phyloP scores from a whole-genome alignment of 2,888 invertebrate species.

The Therioaphis trifolii region DNA sequence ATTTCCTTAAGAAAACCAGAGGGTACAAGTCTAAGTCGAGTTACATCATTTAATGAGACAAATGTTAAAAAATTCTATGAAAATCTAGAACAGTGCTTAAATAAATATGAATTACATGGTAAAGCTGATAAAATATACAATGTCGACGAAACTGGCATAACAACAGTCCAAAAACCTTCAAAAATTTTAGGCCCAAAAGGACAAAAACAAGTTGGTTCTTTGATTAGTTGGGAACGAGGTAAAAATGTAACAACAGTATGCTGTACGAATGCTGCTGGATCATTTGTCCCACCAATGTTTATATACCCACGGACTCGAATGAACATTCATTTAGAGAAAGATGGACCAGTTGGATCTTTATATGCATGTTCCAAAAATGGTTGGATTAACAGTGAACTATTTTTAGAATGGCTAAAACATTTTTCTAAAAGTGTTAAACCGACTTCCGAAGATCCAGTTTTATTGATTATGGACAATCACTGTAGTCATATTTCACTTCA shows the following conservation, averaged over 20 bases:
- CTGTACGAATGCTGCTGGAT: neutral
- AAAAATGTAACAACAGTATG: neutral
- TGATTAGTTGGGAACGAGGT: neutral
- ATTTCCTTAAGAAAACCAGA: too few species aligned
- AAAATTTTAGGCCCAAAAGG: too few species aligned
- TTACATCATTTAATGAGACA: too few species aligned
- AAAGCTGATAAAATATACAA: too few species aligned
- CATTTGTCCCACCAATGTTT: neutral
- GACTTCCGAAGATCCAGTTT: neutral
- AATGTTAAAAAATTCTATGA: too few species aligned
- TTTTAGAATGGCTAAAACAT: neutral
- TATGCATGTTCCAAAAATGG: neutral
- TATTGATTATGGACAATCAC: slow-evolving; percentile 3
- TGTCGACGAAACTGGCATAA: too few species aligned
- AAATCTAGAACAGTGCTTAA: too few species aligned
- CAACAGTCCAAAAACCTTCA: too few species aligned
- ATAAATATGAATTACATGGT: too few species aligned
- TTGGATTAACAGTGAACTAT: neutral
- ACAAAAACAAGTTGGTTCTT: too few species aligned
- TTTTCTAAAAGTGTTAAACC: neutral
- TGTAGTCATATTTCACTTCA: slow-evolving; percentile 1
- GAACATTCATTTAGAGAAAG: neutral
- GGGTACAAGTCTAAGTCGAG: too few species aligned
- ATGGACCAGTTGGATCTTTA: neutral
- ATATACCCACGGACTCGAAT: neutral